Conservation (phyloP, 1,140 invertebrate species). For the Neocloeon triangulifer region DNA sequence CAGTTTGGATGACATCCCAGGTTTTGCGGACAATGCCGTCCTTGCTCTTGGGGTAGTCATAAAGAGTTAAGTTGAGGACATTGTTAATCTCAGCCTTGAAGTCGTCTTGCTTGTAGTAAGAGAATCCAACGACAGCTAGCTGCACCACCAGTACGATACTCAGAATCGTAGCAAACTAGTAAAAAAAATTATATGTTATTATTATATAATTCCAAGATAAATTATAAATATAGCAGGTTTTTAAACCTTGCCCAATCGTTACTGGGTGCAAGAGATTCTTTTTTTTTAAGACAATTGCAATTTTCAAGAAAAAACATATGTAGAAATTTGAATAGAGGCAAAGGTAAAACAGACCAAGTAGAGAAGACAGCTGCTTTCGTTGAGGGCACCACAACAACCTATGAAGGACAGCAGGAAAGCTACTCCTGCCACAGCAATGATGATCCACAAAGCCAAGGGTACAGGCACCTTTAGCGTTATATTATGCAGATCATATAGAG, state of each 20-base stretch:
- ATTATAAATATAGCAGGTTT: too few relatives aligned
- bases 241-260: too few relatives aligned
- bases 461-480: too few relatives aligned
- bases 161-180: conserved; percentile 65
- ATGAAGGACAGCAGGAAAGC: conserved; percentile 73
- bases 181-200: too few relatives aligned
- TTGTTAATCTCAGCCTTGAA: conserved; percentile 36
- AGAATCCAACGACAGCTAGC: conserved; percentile 60
- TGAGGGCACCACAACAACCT: conserved; percentile 71
- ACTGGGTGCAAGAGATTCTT: too few relatives aligned
- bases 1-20: conserved; percentile 56
- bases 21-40: conserved; percentile 36
- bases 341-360: conserved; percentile 46
- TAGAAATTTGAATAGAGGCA: too few relatives aligned
- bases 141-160: conserved; percentile 64
- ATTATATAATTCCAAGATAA: too few relatives aligned
- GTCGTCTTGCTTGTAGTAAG: conserved; percentile 52
- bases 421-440: conserved; percentile 59
- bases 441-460: too few relatives aligned
- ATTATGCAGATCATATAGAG: neutral
- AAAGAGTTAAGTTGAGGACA: conserved; percentile 41
- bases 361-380: conserved; percentile 72
- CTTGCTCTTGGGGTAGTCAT: conserved; percentile 32
- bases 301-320: too few relatives aligned
- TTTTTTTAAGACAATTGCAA: too few relatives aligned